These are phyloP conservation scores for Gambelia wislizenii DNA, from an alignment of 2,797 vertebrate genomes.

Conservation along the genomic window DNA sequence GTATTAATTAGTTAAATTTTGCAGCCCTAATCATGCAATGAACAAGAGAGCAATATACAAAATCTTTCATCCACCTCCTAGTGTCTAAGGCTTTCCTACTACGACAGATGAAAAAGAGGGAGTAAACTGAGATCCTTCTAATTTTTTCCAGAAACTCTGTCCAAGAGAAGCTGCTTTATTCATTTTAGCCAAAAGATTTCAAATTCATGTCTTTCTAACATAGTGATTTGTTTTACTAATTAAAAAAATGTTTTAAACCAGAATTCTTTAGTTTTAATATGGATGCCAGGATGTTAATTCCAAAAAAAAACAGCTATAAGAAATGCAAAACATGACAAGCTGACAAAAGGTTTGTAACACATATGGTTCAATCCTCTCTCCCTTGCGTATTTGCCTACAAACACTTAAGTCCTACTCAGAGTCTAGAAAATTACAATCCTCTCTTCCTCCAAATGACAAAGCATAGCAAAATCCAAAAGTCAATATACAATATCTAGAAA, in stretches of 20 bases:
- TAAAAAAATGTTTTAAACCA: slow-evolving; percentile 7
- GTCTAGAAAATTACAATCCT: neutral
- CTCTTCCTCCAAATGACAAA: neutral
- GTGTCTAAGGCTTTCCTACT: neutral
- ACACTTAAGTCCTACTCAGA: neutral
- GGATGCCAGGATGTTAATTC: neutral
- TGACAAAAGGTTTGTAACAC: neutral
- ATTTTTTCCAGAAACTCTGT: slow-evolving; percentile 1
- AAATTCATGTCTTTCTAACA: neutral
- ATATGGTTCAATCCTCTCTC: neutral
- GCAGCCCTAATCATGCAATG: neutral
- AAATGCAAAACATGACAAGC: neutral
- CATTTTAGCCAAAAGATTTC: neutral
- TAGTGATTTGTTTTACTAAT: slow-evolving; percentile 7
- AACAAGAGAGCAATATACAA: neutral
- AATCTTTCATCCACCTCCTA: neutral
- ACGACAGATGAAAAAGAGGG: neutral
- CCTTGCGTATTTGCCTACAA: neutral
- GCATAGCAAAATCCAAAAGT: neutral
- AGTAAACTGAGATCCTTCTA: slow-evolving; percentile 7
- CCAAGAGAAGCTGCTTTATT: neutral
- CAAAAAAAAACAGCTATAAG: neutral
- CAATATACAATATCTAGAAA: neutral
- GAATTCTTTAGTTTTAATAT: slow-evolving; percentile 3
- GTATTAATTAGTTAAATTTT: neutral